Conservation (phyloP, 2,888 invertebrate genomes). For the Orthonychiurus folsomi region DNA sequence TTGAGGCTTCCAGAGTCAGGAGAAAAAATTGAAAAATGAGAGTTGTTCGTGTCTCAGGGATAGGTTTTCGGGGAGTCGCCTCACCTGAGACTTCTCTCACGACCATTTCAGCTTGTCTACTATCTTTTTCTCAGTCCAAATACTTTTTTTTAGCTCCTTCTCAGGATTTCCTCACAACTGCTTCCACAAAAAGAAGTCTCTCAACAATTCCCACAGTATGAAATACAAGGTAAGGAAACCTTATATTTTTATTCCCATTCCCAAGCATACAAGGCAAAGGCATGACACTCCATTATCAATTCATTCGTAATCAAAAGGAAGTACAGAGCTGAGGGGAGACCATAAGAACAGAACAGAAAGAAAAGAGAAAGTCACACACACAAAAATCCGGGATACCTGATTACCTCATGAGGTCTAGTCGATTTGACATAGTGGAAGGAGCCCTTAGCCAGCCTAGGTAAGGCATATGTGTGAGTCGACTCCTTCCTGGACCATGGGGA, state of each 20-base stretch:
- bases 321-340: too few relatives aligned
- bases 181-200: too few relatives aligned
- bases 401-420: too few relatives aligned
- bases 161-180: not conserved
- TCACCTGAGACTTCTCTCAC: constrained; percentile 37
- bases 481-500: not conserved
- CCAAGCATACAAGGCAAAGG: too few relatives aligned
- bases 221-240: too few relatives aligned
- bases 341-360: constrained; percentile 8
- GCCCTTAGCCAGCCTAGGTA: too few relatives aligned
- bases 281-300: too few relatives aligned
- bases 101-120: constrained; percentile 17
- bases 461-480: too few relatives aligned
- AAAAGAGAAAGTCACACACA: constrained; percentile 2
- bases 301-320: too few relatives aligned
- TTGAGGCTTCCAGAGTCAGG: not conserved
- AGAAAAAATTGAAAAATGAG: constrained; percentile 33
- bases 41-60: constrained; percentile 22
- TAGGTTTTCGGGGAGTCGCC: constrained; percentile 13
- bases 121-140: constrained; percentile 5
- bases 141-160: constrained; percentile 13
- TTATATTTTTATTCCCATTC: too few relatives aligned
- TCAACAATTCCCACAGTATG: too few relatives aligned
- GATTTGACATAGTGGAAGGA: not conserved
- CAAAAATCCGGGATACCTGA: not conserved